Evolutionary conservation across 1,140 invertebrate genomes (phyloP), one percentile per base, ranked within the genome.

Genomic region (Trissolcus basalis): DNA sequence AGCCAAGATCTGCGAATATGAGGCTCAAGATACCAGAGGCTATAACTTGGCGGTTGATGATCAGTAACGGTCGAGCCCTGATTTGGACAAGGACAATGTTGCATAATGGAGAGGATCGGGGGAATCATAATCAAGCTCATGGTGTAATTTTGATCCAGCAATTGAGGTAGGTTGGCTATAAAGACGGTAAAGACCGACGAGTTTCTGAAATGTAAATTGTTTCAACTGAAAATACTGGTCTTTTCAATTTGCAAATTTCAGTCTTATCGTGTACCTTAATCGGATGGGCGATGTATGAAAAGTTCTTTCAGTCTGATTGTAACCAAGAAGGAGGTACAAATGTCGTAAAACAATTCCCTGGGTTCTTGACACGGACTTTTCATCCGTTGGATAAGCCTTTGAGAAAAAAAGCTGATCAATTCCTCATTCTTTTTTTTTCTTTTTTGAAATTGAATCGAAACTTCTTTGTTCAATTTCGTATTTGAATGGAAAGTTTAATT

Each of bases 181-280:
- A 98, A 99, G 4, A 96, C 96, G 87, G 97, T 98, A 87, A 99
- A 99, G 0, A 97, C 96, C 4, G 97, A 93, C 0, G 97, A 98
- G 55, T 92, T 90, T 82, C 96, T 94, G 82, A 88, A 65, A 8
- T 0, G 13, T 33, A 33, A 14, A 44, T 48, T 19, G 43, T 13
- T 12, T 15, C 2, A 27, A 39, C 3, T 39, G 36, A 39, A 39
- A 39, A 39, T 1, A 39, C 3, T 39, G 1, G n/a, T 11, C 9
- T 11, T 39, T 39, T 4, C n/a, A 27, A 39, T 39, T 39, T 9
- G 36, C 36, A 11, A 43, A 48, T 39, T 9, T 51, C 15, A 65
- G 58, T 67, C 67, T 80, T n/a, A n/a, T n/a, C n/a, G n/a, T 1
- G 15, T 87, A 96, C 94, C 96, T 91, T 41, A 99, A 85, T 80